Base-by-base conservation (phyloP, 2,888 invertebrate genomes). In the Epiblema foenella region DNA sequence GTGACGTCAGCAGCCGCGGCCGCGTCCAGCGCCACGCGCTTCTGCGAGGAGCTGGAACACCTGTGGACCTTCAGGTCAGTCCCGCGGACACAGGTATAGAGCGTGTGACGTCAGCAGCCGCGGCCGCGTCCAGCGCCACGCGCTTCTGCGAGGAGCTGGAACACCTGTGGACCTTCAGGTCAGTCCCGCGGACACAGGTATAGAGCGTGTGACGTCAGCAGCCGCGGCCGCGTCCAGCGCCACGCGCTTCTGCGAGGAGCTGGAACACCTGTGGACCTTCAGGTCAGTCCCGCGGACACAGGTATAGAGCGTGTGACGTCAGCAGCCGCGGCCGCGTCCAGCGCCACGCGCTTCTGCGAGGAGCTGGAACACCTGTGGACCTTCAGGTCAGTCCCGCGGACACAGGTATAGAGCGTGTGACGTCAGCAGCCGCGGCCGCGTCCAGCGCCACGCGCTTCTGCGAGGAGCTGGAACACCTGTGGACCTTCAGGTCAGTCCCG, bases 251-350 rank as follows among this genome's bases (percentile, higher is more conserved):
- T 97, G 98, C 83, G 96, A 96, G 89, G 96, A 96, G 84, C 86
- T 98, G 74, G 94, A 95, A 29, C 95, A 96, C 77, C 96, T 98
- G 88, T 98, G 98, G 98, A 94, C 96, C 54, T 98, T 96, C 85
- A 46, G 65, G 70, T 70, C 7, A 18, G 58, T 8, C 7, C 15
- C 9, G 12, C 4, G 7, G 12, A 2, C 1, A n/a, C n/a, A 29
- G 17, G 39, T 37, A 17, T n/a, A 9, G 9, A 37, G 1, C 10
- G 9, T 37, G 37, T 37, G 86, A 94, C 95, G 56, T 91, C 95
- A 24, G 94, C 97, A 0, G 94, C 97, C 0, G 90, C 96, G 0
- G 96, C 96, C 82, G 96, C 98, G 0, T 94, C 95, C 0, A 95
- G 96, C 76, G 96, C 98, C n/a, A 94, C 95, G 11, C 94, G 96